Evolutionary conservation across 2,797 vertebrate genomes (phyloP), one percentile per base, ranked within the genome.

Genomic region (Heterohyrax brucei): DNA sequence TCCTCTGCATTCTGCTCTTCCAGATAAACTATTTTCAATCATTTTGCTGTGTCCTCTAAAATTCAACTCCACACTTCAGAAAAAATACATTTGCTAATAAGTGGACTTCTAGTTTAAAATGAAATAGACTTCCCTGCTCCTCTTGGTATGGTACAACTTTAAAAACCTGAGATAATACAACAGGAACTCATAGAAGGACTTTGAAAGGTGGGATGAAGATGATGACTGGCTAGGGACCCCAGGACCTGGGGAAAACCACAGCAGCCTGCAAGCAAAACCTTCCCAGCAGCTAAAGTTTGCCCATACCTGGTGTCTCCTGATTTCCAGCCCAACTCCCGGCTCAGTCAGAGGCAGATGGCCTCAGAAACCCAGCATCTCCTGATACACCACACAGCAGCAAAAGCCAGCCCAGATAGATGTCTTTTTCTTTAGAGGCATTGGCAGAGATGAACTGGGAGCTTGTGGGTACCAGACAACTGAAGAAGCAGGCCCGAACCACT

Each of bases 31-130:
- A 3, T 79, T 84, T 89, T 84, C 30, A 50, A 61, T 72, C 72
- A 50, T 70, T 89, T 78, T 78, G 5, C 5, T 68, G 22, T 88
- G 64, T 88, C 59, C 82, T 89, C 72, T 53, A 78, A 84, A 96
- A 97, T 97, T 87, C 44, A 22, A n/a, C 87, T 73, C 92, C 73
- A 91, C 53, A n/a, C 79, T 95, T 77, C 3, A n/a, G 70, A 77
- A 26, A 72, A 84, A 72, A 89, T 62, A 6, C 28, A 78, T 83
- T 83, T 70, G 50, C 22, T 61, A 10, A 79, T n/a, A 62, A 30
- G 7, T 79, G 44, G 22, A 33, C 26, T 87, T 80, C 16, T 24
- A 87, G n/a, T 73, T 53, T 79, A 24, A 22, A 24, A 68, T 10
- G 83, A 48, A 39, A 19, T 30, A 6, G 30, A 78, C 84, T 64